phyloP scores from a whole-genome alignment of 1,140 invertebrate genomes.

The Himalopsyche phryganea region DNA sequence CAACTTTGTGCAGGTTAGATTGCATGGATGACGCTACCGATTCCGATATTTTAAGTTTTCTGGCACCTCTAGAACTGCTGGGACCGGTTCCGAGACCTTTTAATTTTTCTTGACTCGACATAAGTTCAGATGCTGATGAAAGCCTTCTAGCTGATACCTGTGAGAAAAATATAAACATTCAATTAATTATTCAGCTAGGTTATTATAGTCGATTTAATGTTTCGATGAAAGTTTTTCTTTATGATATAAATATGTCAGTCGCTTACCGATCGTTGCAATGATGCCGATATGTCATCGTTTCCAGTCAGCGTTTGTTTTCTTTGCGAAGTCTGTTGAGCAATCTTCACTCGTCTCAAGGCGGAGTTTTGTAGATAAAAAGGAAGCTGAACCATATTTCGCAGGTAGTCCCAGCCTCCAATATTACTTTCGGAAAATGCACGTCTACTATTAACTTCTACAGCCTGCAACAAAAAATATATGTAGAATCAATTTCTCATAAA shows the following conservation, averaged over 20 bases:
- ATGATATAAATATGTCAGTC: conserved; percentile 7
- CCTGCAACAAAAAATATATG: conserved; percentile 55
- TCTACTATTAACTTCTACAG: conserved; percentile 87
- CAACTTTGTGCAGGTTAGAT: conserved; percentile 69
- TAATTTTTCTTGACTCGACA: conserved; percentile 66
- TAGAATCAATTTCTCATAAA: too few species aligned
- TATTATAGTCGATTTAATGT: too few species aligned
- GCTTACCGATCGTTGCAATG: conserved; percentile 50
- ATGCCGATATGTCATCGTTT: conserved; percentile 46
- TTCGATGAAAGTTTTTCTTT: too few species aligned
- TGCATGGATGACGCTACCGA: conserved; percentile 87
- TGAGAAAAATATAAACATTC: conserved; percentile 6
- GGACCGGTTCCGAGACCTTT: conserved; percentile 26
- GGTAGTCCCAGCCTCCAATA: conserved; percentile 89
- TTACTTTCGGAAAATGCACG: conserved; percentile 83
- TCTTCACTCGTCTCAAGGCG: conserved; percentile 81
- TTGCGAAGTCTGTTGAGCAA: conserved; percentile 76
- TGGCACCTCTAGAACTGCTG: conserved; percentile 31
- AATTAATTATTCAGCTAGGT: not conserved
- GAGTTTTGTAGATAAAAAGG: conserved; percentile 98
- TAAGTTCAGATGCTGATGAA: conserved; percentile 74
- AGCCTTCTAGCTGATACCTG: conserved; percentile 66
- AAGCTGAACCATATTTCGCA: conserved; percentile 94
- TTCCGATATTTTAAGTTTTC: conserved; percentile 76
- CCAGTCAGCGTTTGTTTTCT: conserved; percentile 56